Base-by-base conservation (phyloP, 1,140 invertebrate genomes). In the Berghia stephanieae region DNA sequence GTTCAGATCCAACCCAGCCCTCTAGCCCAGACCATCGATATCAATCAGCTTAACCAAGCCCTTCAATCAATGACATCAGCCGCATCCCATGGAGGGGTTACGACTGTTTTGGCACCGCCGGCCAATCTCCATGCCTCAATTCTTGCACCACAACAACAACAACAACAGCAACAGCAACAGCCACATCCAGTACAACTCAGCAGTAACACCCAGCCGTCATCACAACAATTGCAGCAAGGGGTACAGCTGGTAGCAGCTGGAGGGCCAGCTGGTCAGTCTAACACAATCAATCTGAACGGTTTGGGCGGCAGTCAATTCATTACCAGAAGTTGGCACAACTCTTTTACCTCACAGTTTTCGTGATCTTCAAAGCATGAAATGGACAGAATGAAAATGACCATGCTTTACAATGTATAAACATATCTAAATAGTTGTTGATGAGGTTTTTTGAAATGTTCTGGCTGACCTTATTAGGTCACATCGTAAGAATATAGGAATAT, bases 11-110 rank as follows among this genome's bases (percentile, higher is more conserved):
- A 84, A 57, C 76, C 80, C 5, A 75, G 79, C 46, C 79, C 72
- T 44, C 83, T 75, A 36, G 80, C 67, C 16, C 78, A 78, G 75
- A 87, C 88, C 24, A 87, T 89, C 24, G 89, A 90, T 57, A 82
- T 88, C 24, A 84, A 83, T 49, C 88, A 90, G 40, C 79, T 90
- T 2, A 85, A 83, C 18, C 87, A 88, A 71, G 80, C 87, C n/a
- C 79, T 89, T 10, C 63, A 72, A 16, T 84, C 82, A 42, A 83
- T 86, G 69, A 82, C 82, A 43, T 82, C 84, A 27, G 78, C 81
- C 52, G 70, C 81, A 6, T 71, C 80, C 57, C 76, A 38, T 78
- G 82, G 78, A 57, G 63, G 27, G 63, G 78, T 75, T 63, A 43
- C 78, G 24, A 78, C 57, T 52, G 66, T 79, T 21, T 57, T 44